Evolutionary conservation across 53 echinoderm and acorn worm genomes (phyloP), one percentile per base, ranked within the genome.

Genomic region (Luidia sarsii): DNA sequence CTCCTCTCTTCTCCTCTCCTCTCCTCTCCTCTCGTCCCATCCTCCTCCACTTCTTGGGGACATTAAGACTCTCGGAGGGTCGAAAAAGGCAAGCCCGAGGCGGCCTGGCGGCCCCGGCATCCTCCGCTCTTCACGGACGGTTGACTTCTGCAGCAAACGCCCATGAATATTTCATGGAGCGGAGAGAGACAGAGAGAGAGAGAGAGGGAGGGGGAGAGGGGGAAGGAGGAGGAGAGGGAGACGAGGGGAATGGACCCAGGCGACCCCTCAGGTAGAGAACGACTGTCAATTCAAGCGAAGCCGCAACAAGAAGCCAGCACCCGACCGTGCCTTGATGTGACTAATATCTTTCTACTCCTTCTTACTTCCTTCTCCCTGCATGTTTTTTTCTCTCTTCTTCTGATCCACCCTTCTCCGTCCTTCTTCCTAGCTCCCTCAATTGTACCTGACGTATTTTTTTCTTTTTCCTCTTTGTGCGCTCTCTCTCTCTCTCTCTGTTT

Each of bases 151-250:
- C 23, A 61, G 60, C 83, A 83, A 83, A 83, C 70, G 70, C 83
- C 83, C 70, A 83, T 83, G 83, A 83, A 83, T 83, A 83, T 83
- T 83, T 83, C 83, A 83, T 83, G 70, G 70, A 83, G 68, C 34
- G n/a, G n/a, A n/a, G n/a, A n/a, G n/a, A n/a, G n/a, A n/a, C n/a
- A n/a, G n/a, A n/a, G n/a, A n/a, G n/a, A n/a, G n/a, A n/a, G n/a
- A n/a, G n/a, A n/a, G n/a, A n/a, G n/a, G n/a, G n/a, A n/a, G n/a
- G n/a, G n/a, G n/a, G n/a, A n/a, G n/a, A n/a, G n/a, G n/a, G n/a
- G n/a, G n/a, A n/a, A n/a, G n/a, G n/a, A n/a, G n/a, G n/a, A n/a
- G n/a, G n/a, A n/a, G n/a, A n/a, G n/a, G n/a, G n/a, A n/a, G n/a
- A n/a, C n/a, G n/a, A n/a, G n/a, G n/a, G n/a, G n/a, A n/a, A n/a